A percentile compares a stretch with the other conserved stretches of the same genome.
phyloP scores from a whole-genome alignment of 2,797 vertebrate species.

The Sandelia bainsii region DNA sequence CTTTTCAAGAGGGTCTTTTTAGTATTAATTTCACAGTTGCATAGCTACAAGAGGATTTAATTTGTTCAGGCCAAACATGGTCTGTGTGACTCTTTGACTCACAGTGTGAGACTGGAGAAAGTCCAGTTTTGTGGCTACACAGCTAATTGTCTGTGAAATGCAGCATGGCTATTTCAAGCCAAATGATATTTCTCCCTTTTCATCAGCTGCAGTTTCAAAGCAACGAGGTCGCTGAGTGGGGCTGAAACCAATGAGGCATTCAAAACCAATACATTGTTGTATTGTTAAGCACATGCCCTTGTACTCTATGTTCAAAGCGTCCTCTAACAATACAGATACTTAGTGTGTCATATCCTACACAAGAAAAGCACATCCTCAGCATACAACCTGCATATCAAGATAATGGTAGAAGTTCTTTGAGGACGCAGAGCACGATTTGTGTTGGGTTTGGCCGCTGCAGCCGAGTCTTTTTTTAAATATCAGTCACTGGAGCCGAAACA shows the following conservation, averaged over 20 bases:
- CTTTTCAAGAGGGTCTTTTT: slow-evolving; percentile 73
- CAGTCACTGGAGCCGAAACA: slow-evolving; percentile 53
- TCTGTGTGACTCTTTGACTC: slow-evolving; percentile 72
- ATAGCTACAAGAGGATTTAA: slow-evolving; percentile 78
- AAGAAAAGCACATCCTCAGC: background rate
- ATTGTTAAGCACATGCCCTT: slow-evolving; percentile 58
- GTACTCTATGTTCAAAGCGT: slow-evolving; percentile 25
- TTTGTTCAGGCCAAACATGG: slow-evolving; percentile 75
- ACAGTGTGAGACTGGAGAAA: slow-evolving; percentile 56
- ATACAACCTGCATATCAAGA: slow-evolving; percentile 15
- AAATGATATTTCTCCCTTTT: slow-evolving; percentile 71
- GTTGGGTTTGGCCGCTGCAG: background rate
- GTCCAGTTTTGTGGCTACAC: slow-evolving; percentile 70
- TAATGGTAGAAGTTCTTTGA: slow-evolving; percentile 13
- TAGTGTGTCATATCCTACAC: slow-evolving; percentile 24
- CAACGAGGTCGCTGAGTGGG: slow-evolving; percentile 43
- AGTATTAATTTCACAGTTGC: slow-evolving; percentile 84
- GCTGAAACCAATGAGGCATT: slow-evolving; percentile 60
- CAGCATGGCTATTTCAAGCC: slow-evolving; percentile 62
- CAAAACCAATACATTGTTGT: slow-evolving; percentile 60
- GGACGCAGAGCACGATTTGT: slow-evolving; percentile 37
- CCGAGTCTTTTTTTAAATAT: slow-evolving; percentile 58
- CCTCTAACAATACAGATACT: slow-evolving; percentile 46
- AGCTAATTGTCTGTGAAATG: slow-evolving; percentile 81
- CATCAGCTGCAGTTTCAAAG: slow-evolving; percentile 66